Evolutionary conservation across 2,113 vertebrate genomes (phyloP).

Genomic region (Larimichthys crocea): DNA sequence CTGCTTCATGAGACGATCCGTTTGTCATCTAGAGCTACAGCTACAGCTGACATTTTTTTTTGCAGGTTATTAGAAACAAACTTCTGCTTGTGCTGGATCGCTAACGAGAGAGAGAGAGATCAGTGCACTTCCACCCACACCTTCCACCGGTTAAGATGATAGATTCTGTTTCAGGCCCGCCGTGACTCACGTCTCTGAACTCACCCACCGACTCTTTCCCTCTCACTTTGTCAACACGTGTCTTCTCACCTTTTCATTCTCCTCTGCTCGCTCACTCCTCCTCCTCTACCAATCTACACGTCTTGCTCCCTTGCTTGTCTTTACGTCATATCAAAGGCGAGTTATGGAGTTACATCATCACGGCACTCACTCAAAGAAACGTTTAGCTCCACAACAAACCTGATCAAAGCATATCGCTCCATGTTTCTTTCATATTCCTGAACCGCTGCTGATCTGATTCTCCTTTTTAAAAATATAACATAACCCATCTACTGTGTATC

Average conservation of each 20-base stretch:
- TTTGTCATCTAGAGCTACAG: no score
- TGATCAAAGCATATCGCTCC: no score
- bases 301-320: neutral
- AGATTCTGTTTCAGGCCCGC: slow-evolving; percentile 39
- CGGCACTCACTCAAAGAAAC: neutral
- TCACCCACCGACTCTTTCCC: slow-evolving; percentile 25
- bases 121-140: slow-evolving; percentile 51
- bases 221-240: slow-evolving; percentile 20
- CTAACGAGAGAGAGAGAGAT: slow-evolving; percentile 36
- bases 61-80: no score
- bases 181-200: slow-evolving; percentile 54
- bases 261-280: neutral
- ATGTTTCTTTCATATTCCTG: neutral
- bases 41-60: no score
- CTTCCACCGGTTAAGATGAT: slow-evolving; percentile 31
- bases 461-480: neutral
- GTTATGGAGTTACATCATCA: no score
- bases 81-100: slow-evolving; percentile 20
- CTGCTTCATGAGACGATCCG: no score
- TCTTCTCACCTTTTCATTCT: slow-evolving; percentile 9
- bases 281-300: neutral
- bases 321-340: no score
- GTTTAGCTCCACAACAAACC: neutral
- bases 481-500: neutral
- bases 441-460: neutral